Evolutionary conservation across 2,797 vertebrate genomes (phyloP), one percentile per base, ranked within the genome.

Genomic region (Discoglossus pictus): DNA sequence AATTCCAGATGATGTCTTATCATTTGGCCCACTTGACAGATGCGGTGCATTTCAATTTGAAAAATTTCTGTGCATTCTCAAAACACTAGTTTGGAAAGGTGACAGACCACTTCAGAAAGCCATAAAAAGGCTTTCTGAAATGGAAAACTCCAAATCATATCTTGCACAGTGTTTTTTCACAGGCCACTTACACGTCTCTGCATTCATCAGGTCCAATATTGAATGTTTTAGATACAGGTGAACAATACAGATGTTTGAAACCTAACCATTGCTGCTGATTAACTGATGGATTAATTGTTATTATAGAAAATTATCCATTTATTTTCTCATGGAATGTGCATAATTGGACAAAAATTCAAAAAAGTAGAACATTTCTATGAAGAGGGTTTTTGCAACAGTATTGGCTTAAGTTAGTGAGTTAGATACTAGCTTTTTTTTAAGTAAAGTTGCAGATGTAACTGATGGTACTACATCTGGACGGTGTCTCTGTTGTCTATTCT

Each of bases 401-500:
- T 39, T 39, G 13, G n/a, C 38, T 39, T 39, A 39, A 39, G 38
- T 39, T 39, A 39, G 38, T 39, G 38, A 39, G 38, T 39, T 39
- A 13, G 6, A 39, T 39, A 39, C 38, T 13, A 12, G 38, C 11
- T n/a, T 43, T 43, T 6, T 43, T 43, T 43, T 43, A 43, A 43
- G 11, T 4, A 43, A 43, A 43, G 40, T 43, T 43, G 40, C 16
- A 43, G 15, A 43, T 18, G 16, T 43, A 43, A 43, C 40, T 17
- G 40, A 43, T 43, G 16, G 6, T 43, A 43, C 40, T 43, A 43
- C 40, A 43, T 16, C 40, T 43, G 3, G 40, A 43, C 10, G 15
- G 40, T 43, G 40, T 16, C 40, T 43, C 40, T 43, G 40, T 17
- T 43, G 40, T 43, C 40, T 43, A 43, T 43, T 10, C 40, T 43